Evolutionary conservation across 2,888 invertebrate species (phyloP).

Genomic region (Melanostoma scalare): DNA sequence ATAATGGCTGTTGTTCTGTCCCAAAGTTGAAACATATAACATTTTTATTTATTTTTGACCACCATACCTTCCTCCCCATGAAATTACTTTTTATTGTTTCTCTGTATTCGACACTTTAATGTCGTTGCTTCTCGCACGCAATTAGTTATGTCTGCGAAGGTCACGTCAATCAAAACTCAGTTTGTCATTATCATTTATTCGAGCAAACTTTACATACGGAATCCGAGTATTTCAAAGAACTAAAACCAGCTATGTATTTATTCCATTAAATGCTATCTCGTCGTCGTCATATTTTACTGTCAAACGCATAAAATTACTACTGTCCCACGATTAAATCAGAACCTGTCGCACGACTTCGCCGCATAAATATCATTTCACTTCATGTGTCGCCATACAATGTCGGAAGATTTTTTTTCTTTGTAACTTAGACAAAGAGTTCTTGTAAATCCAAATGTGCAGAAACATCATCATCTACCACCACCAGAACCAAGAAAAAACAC

Average conservation of each 20-base stretch:
- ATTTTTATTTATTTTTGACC: no score
- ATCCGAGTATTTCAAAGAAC: no score
- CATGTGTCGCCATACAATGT: constrained; percentile 34
- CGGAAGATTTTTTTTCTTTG: neutral
- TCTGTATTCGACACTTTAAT: no score
- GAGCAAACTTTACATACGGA: no score
- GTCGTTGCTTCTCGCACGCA: constrained; percentile 21
- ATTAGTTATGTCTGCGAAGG: constrained; percentile 39
- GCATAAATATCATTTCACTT: constrained; percentile 57
- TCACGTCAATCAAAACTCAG: neutral
- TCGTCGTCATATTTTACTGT: no score
- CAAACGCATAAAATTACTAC: no score
- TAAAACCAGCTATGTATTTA: no score
- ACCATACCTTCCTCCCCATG: no score
- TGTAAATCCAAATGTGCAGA: constrained; percentile 39
- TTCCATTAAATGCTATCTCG: no score
- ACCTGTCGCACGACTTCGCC: constrained; percentile 67
- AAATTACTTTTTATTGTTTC: no score
- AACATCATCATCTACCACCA: constrained; percentile 13
- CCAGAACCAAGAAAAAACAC: neutral
- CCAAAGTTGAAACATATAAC: no score
- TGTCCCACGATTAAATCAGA: constrained; percentile 10
- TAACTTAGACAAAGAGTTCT: constrained; percentile 38
- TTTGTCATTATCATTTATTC: neutral
- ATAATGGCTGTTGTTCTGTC: no score